Percentiles rank a stretch among this genome's conserved stretches.
Conservation (phyloP, 1,140 invertebrate genomes). For the Ridgeia piscesae region DNA sequence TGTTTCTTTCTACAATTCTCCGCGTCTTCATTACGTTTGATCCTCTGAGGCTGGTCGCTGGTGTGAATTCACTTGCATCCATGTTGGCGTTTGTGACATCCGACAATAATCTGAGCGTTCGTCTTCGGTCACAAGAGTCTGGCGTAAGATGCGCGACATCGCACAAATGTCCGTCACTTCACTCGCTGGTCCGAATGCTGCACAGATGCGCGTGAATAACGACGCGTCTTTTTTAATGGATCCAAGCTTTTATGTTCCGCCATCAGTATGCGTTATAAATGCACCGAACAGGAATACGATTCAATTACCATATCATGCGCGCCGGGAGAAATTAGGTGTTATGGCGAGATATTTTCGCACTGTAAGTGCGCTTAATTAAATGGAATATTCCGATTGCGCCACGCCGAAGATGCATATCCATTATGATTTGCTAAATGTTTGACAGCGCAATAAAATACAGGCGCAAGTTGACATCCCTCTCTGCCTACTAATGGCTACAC, state of each 20-base stretch:
- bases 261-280: constrained; percentile 6
- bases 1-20: constrained; percentile 6
- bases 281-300: constrained; percentile 3
- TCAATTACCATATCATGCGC: constrained; percentile 1
- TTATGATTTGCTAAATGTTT: constrained; percentile 6
- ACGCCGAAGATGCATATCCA: neutral
- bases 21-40: neutral
- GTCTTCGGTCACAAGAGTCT: too few species aligned
- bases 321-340: neutral
- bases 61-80: neutral
- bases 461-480: neutral
- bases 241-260: constrained; percentile 4
- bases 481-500: neutral
- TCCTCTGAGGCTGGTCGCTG: neutral
- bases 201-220: neutral
- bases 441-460: neutral
- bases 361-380: constrained; percentile 1
- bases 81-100: neutral
- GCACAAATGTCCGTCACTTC: neutral
- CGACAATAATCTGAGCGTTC: neutral
- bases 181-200: neutral
- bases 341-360: neutral
- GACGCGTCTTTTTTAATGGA: neutral
- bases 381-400: constrained; percentile 3
- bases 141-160: neutral